Conservation (phyloP, 1,140 invertebrate species). For the Oedothorax gibbosus region DNA sequence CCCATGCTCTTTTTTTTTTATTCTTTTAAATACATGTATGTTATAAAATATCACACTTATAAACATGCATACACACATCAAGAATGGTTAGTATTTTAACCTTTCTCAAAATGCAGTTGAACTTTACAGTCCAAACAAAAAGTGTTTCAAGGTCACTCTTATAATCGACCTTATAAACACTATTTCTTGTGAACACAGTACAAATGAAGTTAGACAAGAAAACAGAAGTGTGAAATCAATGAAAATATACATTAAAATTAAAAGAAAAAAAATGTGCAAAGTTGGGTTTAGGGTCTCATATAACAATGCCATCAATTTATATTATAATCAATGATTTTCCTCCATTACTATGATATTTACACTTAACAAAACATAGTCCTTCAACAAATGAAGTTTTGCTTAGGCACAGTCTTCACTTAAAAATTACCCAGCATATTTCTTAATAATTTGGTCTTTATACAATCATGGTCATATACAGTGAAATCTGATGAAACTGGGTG, state of each 20-base stretch:
- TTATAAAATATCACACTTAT: constrained; percentile 42
- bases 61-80: constrained; percentile 30
- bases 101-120: constrained; percentile 32
- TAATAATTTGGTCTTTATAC: constrained; percentile 37
- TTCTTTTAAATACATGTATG: neutral
- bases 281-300: neutral
- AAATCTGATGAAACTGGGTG: neutral
- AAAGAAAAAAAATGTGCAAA: constrained; percentile 3
- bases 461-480: constrained; percentile 54
- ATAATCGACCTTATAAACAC: too few relatives aligned
- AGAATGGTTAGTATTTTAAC: constrained; percentile 21
- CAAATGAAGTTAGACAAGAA: constrained; percentile 27
- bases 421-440: constrained; percentile 32
- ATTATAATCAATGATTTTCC: constrained; percentile 28
- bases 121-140: constrained; percentile 23
- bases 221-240: constrained; percentile 28
- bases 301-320: neutral
- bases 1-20: constrained; percentile 15
- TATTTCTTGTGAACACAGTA: too few relatives aligned
- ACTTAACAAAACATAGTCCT: constrained; percentile 54
- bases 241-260: constrained; percentile 35
- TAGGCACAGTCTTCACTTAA: constrained; percentile 53
- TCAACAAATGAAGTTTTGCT: constrained; percentile 45
- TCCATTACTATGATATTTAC: constrained; percentile 22
- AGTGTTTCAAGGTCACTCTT: neutral